Base-by-base conservation (phyloP, 2,888 invertebrate species). In the Gymnoscelis rufifasciata region DNA sequence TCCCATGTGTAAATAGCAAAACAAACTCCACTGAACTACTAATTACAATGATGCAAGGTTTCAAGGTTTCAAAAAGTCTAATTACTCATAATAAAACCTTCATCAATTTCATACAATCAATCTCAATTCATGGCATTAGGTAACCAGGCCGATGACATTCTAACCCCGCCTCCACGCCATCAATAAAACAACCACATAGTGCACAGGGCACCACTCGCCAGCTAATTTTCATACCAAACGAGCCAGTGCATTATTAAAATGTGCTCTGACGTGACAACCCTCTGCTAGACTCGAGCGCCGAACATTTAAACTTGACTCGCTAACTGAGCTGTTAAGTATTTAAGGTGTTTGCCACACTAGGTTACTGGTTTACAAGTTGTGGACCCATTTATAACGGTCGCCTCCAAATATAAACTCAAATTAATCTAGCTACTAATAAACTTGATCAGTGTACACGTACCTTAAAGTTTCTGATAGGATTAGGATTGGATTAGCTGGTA, bases 161-260 rank as follows among this genome's bases (percentile, higher is more conserved):
- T 19, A 27, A 42, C 30, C 42, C 26, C 45, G 38, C 42, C 45
- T 27, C 45, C 35, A 38, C 24, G 24, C 57, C 76, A 79, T 83
- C 77, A 80, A 82, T 83, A 81, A 83, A 75, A 66, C 69, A 78
- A 61, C 60, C 59, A 57, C 63, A 66, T 59, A 64, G 66, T 64
- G 62, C 59, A 56, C 49, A 69, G 66, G 69, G 70, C 66, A 61
- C 58, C 72, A 59, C 69, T 66, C 69, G 66, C 73, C 68, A 74
- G 75, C 83, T 87, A 87, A 88, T 88, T 86, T 86, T 86, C 83
- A 88, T 87, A 87, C 78, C 79, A 80, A 86, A 88, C 86, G 83
- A 86, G 75, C 72, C 66, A 64, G 68, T 88, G 79, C 81, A 87
- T 87, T 87, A 87, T 87, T 87, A 84, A 88, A 86, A 83, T 76